Percentiles rank a stretch among this genome's conserved stretches.
phyloP scores from a whole-genome alignment of 2,797 vertebrate species.

The Aldrovandia affinis region DNA sequence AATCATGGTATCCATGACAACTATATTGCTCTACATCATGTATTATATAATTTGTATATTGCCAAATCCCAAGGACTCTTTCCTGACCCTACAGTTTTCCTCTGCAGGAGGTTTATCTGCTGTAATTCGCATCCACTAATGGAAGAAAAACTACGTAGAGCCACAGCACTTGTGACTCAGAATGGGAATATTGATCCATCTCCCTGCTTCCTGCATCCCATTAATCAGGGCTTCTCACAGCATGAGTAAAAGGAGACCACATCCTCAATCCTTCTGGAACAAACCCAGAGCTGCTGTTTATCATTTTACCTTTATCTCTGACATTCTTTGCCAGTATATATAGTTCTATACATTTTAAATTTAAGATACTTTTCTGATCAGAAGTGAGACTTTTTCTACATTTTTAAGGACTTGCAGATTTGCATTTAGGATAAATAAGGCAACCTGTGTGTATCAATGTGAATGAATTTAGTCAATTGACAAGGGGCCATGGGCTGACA shows the following conservation, averaged over 20 bases:
- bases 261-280: not conserved
- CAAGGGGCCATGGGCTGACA: too few relatives aligned
- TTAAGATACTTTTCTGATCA: not conserved
- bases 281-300: not conserved
- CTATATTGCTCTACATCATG: conserved; percentile 6
- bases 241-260: not conserved
- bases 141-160: not conserved
- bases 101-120: not conserved
- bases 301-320: not conserved
- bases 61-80: conserved; percentile 3
- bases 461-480: not conserved
- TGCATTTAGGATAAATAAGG: not conserved
- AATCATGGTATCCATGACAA: conserved; percentile 40
- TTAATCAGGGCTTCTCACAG: not conserved
- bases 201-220: conserved; percentile 17
- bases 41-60: not conserved
- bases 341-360: not conserved
- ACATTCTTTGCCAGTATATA: not conserved
- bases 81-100: not conserved
- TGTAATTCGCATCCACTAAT: conserved; percentile 33
- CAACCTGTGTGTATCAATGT: not conserved
- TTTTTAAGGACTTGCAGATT: not conserved
- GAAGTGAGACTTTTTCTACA: not conserved
- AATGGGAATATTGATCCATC: conserved; percentile 24
- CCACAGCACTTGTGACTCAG: not conserved